Base-by-base conservation (phyloP, 2,888 invertebrate genomes). In the Campoletis raptor region DNA sequence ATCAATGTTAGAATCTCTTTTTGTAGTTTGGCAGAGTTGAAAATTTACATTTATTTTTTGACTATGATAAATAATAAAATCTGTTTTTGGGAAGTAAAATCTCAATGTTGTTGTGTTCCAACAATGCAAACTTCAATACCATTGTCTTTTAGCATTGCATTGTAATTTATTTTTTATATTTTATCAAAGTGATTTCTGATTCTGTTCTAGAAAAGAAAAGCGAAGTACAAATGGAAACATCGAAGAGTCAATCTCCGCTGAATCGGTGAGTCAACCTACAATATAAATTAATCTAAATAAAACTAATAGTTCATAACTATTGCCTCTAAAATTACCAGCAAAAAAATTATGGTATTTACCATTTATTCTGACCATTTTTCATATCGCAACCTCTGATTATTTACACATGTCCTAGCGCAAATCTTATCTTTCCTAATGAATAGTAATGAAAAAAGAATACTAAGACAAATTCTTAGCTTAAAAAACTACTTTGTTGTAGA, bases 171-270 rank as follows among this genome's bases (percentile, higher is more conserved):
- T 5, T 24, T n/a, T 9, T 3, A 2, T 1, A 54, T 54, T 36
- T 21, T 10, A n/a, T 66, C 12, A 9, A 15, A 12, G 36, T 15
- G 48, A 42, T 67, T 40, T n/a, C n/a, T 6, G 45, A 61, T 74
- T 74, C 37, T 45, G 18, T 80, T 80, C 18, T 70, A 85, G 85
- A n/a, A 76, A 66, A 70, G 0, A 66, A 85, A 54, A 64, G 48
- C 42, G 80, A 61, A 24, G 40, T 40, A 18, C 52, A 76, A 72
- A 30, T 37, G 10, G 42, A 76, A 37, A 81, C 72, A 54, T 76
- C 80, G 42, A 72, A 42, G 45, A 77, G 54, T 72, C 64, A 72
- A 6, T 76, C 80, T 66, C 72, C 81, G 0, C 0, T 24, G 9
- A 77, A 76, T 2, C 6, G 72, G 85, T 85, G 54, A 85, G 81